Conservation (phyloP, 2,113 vertebrate species). For the Zosterops borbonicus region DNA sequence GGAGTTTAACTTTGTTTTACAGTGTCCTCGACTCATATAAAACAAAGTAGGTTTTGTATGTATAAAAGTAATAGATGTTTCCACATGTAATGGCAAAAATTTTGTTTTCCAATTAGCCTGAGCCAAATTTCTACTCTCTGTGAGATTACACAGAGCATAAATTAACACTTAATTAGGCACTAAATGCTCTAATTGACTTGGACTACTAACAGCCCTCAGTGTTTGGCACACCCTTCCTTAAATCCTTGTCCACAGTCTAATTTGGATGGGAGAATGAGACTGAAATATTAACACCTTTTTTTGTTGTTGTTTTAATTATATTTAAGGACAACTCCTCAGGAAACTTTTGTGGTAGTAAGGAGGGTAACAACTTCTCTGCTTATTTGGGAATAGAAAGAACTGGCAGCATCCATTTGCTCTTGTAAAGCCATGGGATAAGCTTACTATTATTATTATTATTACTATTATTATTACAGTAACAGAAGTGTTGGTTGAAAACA, state of each 20-base stretch:
- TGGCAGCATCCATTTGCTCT: background rate
- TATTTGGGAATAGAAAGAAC: constrained; percentile 7
- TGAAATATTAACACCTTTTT: background rate
- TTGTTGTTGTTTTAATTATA: background rate
- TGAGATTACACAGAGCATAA: background rate
- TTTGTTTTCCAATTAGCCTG: background rate
- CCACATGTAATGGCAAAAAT: background rate
- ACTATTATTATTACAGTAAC: background rate
- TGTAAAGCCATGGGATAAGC: constrained; percentile 18
- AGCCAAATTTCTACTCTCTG: background rate
- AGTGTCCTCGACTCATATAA: background rate
- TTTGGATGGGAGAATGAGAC: background rate
- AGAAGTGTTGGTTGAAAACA: constrained; percentile 13
- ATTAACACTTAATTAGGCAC: background rate
- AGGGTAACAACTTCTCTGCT: background rate
- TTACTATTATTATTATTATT: background rate
- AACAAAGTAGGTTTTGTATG: constrained; percentile 11
- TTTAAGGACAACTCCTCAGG: constrained; percentile 8
- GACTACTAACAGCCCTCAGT: background rate
- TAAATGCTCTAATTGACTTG: background rate
- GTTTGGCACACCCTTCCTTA: background rate
- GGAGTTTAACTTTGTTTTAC: background rate
- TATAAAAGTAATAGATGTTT: background rate
- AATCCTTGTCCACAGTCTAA: background rate
- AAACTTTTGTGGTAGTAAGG: background rate